Evolutionary conservation across 2,113 vertebrate species (phyloP).

Genomic region (Macrotis lagotis): DNA sequence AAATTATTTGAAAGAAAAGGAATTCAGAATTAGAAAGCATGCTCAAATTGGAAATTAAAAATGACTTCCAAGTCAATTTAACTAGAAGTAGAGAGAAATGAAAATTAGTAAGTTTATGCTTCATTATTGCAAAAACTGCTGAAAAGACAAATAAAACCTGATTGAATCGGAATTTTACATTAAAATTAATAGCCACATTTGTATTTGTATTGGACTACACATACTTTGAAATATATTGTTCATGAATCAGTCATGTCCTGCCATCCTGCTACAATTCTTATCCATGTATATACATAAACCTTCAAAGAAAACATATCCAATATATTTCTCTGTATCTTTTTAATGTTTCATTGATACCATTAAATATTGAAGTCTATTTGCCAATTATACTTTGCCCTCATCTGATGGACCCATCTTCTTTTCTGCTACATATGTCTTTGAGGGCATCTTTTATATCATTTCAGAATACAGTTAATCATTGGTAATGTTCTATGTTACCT

Average conservation of each 20-base stretch:
- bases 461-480: neutral
- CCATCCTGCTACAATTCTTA: neutral
- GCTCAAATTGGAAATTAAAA: constrained; percentile 38
- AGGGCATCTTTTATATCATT: neutral
- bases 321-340: neutral
- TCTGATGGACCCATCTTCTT: neutral
- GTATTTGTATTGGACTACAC: neutral
- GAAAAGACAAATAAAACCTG: neutral
- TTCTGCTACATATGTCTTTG: neutral
- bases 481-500: neutral
- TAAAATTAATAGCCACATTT: neutral
- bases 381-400: neutral
- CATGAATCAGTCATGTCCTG: neutral
- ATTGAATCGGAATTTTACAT: constrained; percentile 3
- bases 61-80: neutral
- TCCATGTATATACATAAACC: neutral
- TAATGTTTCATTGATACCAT: neutral
- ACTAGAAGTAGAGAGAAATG: neutral
- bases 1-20: constrained; percentile 33
- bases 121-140: neutral
- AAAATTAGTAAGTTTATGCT: constrained; percentile 1
- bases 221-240: neutral
- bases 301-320: neutral
- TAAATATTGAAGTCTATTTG: neutral
- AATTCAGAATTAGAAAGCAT: constrained; percentile 13